Evolutionary conservation across 2,797 vertebrate genomes (phyloP).

Genomic region (Neoniphon sammara): DNA sequence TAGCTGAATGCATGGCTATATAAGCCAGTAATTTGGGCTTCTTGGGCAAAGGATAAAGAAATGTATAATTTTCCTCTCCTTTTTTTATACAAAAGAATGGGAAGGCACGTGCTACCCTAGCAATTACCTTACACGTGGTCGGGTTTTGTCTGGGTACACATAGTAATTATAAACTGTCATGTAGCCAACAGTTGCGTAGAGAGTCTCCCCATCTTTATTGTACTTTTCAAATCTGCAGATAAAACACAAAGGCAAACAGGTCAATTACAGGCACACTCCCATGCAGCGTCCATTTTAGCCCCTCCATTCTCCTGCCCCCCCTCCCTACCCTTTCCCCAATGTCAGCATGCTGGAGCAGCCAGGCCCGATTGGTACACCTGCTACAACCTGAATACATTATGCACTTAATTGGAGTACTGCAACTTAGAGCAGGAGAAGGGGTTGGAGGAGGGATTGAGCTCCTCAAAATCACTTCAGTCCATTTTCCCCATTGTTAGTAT

Average conservation of each 20-base stretch:
- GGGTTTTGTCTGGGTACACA: constrained; percentile 99
- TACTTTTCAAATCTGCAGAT: constrained; percentile 99
- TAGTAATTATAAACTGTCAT: constrained; percentile 99
- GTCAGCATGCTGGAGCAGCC: constrained; percentile 94
- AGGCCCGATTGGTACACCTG: constrained; percentile 98
- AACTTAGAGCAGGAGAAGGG: constrained; percentile 91
- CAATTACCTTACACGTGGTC: constrained; percentile 99
- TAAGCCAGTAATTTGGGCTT: constrained; percentile 85
- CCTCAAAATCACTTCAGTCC: constrained; percentile 99
- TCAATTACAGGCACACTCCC: constrained; percentile 99
- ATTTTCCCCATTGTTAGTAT: constrained; percentile 98
- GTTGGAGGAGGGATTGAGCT: constrained; percentile 90
- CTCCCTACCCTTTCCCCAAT: constrained; percentile 63
- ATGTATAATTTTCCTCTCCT: constrained; percentile 86
- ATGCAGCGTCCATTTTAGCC: constrained; percentile 94
- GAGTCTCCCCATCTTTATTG: constrained; percentile 99
- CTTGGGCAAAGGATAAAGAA: constrained; percentile 83
- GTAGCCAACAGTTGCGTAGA: constrained; percentile 99
- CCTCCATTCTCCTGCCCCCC: constrained; percentile 81
- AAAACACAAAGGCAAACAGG: constrained; percentile 99
- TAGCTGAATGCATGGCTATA: constrained; percentile 80
- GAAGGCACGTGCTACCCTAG: constrained; percentile 94
- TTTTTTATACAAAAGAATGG: constrained; percentile 89
- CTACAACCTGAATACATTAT: constrained; percentile 99
- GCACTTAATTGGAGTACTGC: constrained; percentile 99